Conservation (phyloP, 2,797 vertebrate genomes). For the Mormyrus hasselquistii region DNA sequence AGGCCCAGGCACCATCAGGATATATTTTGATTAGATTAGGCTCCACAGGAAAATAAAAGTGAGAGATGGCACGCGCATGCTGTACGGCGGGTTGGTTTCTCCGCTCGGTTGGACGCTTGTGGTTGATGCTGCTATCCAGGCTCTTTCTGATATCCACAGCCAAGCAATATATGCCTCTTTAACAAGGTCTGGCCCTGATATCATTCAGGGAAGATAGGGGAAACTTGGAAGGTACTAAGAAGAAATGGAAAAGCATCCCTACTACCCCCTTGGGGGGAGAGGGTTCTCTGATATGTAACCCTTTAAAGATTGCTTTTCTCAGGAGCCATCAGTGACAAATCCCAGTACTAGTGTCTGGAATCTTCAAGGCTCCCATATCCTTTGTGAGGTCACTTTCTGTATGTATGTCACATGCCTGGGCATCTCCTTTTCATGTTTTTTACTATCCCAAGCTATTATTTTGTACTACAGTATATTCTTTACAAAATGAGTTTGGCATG, state of each 20-base stretch:
- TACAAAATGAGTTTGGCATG: neutral
- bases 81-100: neutral
- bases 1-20: neutral
- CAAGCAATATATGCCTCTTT: neutral
- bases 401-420: neutral
- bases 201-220: neutral
- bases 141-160: neutral
- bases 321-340: neutral
- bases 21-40: constrained; percentile 24
- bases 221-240: neutral
- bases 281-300: neutral
- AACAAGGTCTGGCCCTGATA: neutral
- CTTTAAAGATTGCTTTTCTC: neutral
- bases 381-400: neutral
- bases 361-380: neutral
- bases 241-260: neutral
- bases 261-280: neutral
- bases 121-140: neutral
- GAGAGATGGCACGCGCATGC: neutral
- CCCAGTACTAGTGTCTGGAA: neutral
- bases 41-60: constrained; percentile 4
- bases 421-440: neutral
- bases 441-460: neutral
- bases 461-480: neutral
- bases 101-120: too few relatives aligned